Evolutionary conservation across 2,888 invertebrate species (phyloP).

Genomic region (Zygothrica quintamaculata): DNA sequence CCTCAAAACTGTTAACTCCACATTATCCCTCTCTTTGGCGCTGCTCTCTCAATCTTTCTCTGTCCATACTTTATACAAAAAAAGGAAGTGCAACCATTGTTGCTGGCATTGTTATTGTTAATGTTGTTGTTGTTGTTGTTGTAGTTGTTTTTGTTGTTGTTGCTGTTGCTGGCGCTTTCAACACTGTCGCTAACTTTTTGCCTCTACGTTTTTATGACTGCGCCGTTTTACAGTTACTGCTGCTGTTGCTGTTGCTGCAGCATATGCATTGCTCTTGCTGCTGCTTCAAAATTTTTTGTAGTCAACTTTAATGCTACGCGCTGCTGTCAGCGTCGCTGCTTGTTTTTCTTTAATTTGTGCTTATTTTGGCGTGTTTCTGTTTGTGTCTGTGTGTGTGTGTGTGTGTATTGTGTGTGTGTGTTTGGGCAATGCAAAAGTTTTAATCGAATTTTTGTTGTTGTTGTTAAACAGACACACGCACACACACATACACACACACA

Average conservation of each 20-base stretch:
- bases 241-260: conserved; percentile 35
- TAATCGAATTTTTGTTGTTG: conserved; percentile 73
- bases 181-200: conserved; percentile 51
- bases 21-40: no score
- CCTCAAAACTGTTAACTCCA: conserved; percentile 23
- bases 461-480: conserved; percentile 31
- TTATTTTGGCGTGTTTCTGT: conserved; percentile 44
- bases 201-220: conserved; percentile 58
- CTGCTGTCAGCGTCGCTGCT: conserved; percentile 37
- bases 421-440: conserved; percentile 68
- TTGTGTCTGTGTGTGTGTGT: conserved; percentile 19
- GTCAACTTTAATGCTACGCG: conserved; percentile 48
- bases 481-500: conserved; percentile 8
- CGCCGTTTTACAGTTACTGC: conserved; percentile 58
- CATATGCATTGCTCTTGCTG: conserved; percentile 16
- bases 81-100: conserved; percentile 49
- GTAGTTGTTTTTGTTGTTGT: conserved; percentile 31
- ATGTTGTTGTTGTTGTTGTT: no score
- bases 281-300: conserved; percentile 20
- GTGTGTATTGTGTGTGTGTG: conserved; percentile 17
- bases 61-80: no score
- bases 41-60: no score
- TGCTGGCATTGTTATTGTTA: conserved; percentile 36
- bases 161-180: conserved; percentile 49
- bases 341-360: conserved; percentile 78